Conservation (phyloP, 2,888 invertebrate species). For the Periphyllus acericola region DNA sequence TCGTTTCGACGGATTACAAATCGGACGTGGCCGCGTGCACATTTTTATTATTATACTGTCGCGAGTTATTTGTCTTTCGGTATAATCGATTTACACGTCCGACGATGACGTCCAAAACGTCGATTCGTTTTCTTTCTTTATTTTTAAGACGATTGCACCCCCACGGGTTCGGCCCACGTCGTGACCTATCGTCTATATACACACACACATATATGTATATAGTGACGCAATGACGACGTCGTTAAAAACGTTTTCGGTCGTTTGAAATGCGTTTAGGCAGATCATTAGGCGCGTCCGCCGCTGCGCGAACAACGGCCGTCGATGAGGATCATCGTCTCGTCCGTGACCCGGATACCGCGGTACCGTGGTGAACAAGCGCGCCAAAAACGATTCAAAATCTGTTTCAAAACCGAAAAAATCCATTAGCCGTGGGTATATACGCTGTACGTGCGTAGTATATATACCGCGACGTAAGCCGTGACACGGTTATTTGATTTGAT, state of each 20-base stretch:
- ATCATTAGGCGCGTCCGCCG: constrained; percentile 35
- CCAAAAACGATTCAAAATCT: constrained; percentile 53
- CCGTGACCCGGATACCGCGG: constrained; percentile 52
- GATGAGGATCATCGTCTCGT: constrained; percentile 48
- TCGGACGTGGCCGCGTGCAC: not conserved
- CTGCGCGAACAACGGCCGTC: constrained; percentile 29
- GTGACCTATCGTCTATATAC: constrained; percentile 3
- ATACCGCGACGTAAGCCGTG: constrained; percentile 43
- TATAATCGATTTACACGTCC: constrained; percentile 17
- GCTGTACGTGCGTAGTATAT: too few species aligned
- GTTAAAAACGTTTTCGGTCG: constrained; percentile 50
- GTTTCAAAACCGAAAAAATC: constrained; percentile 56
- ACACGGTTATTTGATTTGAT: constrained; percentile 26
- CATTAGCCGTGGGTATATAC: constrained; percentile 43
- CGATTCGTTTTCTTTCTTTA: constrained; percentile 5
- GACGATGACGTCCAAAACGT: constrained; percentile 9
- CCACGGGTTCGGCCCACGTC: constrained; percentile 30
- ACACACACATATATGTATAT: not conserved
- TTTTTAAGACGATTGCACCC: constrained; percentile 1
- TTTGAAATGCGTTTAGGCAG: constrained; percentile 43
- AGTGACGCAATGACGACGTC: constrained; percentile 40
- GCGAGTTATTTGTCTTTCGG: not conserved
- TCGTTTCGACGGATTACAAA: not conserved
- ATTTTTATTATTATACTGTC: not conserved
- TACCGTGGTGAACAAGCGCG: constrained; percentile 33